Percentiles rank a stretch among this genome's conserved stretches.
Evolutionary conservation across 1,140 invertebrate species (phyloP).

Genomic region (Batillaria attramentaria): DNA sequence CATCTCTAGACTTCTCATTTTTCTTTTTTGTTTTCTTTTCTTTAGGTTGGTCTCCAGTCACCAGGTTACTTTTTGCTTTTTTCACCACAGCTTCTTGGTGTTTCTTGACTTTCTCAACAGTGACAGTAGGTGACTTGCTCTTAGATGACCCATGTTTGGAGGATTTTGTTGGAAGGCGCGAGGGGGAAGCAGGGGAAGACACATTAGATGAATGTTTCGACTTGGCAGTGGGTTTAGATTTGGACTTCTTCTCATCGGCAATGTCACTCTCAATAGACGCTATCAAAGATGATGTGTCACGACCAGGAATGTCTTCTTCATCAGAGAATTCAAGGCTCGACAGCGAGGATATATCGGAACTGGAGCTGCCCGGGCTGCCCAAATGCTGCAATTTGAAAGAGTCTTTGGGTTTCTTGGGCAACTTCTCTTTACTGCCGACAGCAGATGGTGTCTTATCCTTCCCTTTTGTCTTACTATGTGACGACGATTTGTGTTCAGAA

Average conservation of each 20-base stretch:
- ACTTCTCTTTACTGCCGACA: background rate
- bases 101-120: background rate
- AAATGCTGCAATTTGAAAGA: background rate
- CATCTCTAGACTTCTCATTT: background rate
- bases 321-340: constrained; percentile 30
- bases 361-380: background rate
- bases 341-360: constrained; percentile 10
- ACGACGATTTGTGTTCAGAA: constrained; percentile 21
- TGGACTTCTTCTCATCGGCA: constrained; percentile 14
- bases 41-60: background rate
- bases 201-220: background rate
- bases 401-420: background rate
- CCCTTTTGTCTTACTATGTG: background rate
- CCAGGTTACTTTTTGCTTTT: background rate
- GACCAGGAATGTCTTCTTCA: constrained; percentile 1
- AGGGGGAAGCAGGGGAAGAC: background rate
- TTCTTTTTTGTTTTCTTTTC: background rate
- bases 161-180: background rate
- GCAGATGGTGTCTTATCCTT: background rate
- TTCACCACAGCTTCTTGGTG: background rate
- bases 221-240: constrained; percentile 1
- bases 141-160: background rate
- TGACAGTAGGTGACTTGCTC: constrained; percentile 9
- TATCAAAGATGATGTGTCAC: constrained; percentile 3
- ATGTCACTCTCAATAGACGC: background rate